Conservation (phyloP, 2,797 vertebrate genomes). For the Myotis myotis region DNA sequence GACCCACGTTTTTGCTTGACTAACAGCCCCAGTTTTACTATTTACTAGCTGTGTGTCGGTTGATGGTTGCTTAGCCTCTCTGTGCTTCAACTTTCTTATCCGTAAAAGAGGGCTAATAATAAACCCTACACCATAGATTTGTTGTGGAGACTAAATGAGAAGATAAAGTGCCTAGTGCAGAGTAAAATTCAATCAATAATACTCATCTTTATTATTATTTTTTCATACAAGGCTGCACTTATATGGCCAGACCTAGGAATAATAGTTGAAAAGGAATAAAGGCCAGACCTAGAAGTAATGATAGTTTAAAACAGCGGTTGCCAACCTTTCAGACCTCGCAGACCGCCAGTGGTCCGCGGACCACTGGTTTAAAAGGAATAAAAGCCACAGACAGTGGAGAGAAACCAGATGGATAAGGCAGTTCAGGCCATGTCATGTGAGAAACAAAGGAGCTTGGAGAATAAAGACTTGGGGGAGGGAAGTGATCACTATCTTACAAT, state of each 20-base stretch:
- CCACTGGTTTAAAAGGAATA: not conserved
- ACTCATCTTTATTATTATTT: not conserved
- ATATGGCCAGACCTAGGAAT: not conserved
- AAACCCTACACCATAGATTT: not conserved
- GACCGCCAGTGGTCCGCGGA: accelerated
- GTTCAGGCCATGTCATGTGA: not conserved
- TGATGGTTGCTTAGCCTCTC: not conserved
- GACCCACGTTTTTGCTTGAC: not conserved
- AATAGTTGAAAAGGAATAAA: no score
- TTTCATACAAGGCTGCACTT: not conserved
- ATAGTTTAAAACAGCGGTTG: no score
- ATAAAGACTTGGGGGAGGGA: not conserved
- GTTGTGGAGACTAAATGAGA: not conserved
- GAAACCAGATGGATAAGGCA: not conserved
- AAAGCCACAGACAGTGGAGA: not conserved
- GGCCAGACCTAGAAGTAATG: not conserved
- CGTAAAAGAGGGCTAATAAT: not conserved
- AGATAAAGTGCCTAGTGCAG: not conserved
- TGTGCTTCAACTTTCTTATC: not conserved
- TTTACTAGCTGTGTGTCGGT: not conserved
- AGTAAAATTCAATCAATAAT: not conserved
- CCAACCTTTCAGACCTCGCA: no score
- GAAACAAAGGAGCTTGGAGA: not conserved
- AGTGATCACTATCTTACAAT: not conserved
- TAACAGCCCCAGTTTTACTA: not conserved